These are phyloP conservation scores for Lonchura striata DNA, from an alignment of 2,113 vertebrate genomes.

Conservation along the genomic window DNA sequence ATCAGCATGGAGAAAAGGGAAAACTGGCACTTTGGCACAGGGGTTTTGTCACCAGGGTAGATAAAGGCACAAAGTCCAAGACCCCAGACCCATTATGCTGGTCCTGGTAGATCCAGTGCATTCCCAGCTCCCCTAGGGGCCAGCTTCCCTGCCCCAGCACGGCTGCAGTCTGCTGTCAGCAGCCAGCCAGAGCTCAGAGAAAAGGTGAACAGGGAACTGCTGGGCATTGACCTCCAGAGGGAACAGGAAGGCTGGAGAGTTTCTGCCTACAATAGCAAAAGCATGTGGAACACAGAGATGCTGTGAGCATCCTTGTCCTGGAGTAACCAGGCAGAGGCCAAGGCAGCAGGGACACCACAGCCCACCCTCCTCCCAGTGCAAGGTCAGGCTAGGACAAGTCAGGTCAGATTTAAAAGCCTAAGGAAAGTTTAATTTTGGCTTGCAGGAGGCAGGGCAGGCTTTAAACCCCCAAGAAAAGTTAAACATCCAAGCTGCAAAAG, in stretches of 20 bases:
- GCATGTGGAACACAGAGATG: background rate
- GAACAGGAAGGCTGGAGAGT: background rate
- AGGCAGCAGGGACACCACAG: background rate
- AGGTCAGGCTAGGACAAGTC: conserved; percentile 3
- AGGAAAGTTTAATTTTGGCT: background rate
- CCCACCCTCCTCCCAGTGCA: background rate
- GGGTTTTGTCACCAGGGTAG: background rate
- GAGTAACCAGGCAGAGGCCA: conserved; percentile 10
- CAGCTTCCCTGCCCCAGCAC: background rate
- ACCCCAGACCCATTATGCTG: background rate
- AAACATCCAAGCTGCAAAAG: background rate
- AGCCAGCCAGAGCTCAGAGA: background rate
- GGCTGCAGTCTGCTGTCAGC: background rate
- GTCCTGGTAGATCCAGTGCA: rapidly evolving
- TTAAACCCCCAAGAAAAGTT: background rate
- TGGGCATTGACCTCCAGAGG: background rate
- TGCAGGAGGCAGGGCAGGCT: background rate
- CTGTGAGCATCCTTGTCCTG: background rate
- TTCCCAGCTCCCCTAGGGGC: background rate
- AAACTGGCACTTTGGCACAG: background rate
- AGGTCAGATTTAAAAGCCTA: background rate
- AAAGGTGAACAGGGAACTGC: background rate
- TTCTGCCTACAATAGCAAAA: conserved; percentile 2
- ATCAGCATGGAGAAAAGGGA: background rate
- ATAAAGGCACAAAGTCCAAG: background rate